A percentile compares a stretch with the other conserved stretches of the same genome.
Evolutionary conservation across 2,888 invertebrate genomes (phyloP).

Genomic region (Pachymerium ferrugineum): DNA sequence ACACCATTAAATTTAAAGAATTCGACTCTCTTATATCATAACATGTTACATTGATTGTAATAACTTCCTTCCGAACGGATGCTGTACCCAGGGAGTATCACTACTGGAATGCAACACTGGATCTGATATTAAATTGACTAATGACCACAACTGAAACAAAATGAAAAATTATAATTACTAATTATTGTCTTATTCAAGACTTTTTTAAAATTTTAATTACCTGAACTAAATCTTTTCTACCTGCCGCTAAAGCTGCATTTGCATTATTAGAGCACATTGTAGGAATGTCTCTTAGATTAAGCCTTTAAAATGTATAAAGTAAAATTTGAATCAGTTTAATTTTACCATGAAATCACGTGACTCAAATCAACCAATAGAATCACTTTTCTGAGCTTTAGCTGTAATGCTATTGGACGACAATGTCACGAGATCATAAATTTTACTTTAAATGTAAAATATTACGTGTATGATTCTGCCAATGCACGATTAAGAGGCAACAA

Average conservation of each 20-base stretch:
- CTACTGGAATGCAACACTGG: slow-evolving; percentile 60
- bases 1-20: too few species aligned
- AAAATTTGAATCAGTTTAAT: not conserved
- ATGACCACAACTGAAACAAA: slow-evolving; percentile 58
- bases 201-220: slow-evolving; percentile 51
- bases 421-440: too few species aligned
- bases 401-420: too few species aligned
- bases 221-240: slow-evolving; percentile 74
- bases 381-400: not conserved
- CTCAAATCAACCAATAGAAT: not conserved
- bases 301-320: slow-evolving; percentile 40
- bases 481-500: slow-evolving; percentile 73
- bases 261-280: slow-evolving; percentile 78
- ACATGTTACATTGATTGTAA: slow-evolving; percentile 82
- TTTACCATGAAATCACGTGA: not conserved
- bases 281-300: slow-evolving; percentile 48
- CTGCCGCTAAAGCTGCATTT: slow-evolving; percentile 63
- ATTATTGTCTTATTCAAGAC: too few species aligned
- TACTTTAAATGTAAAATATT: not conserved
- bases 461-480: slow-evolving; percentile 59
- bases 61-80: slow-evolving; percentile 79
- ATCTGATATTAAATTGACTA: slow-evolving; percentile 54
- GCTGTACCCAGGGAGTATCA: slow-evolving; percentile 62
- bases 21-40: too few species aligned
- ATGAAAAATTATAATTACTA: not conserved